Conservation (phyloP, 2,888 invertebrate genomes). For the Stenolophus ochropezus region DNA sequence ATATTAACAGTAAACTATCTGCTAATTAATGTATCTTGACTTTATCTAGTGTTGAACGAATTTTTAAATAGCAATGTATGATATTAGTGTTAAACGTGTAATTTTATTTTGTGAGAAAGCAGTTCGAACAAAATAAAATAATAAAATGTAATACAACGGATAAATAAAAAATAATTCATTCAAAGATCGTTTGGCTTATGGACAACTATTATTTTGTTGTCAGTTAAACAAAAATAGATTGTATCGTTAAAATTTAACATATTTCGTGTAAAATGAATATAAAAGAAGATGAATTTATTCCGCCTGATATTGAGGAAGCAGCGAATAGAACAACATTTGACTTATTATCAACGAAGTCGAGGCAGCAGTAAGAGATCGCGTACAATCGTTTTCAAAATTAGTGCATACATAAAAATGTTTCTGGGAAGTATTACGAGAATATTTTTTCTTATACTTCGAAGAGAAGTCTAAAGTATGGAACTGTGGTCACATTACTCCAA, state of each 20-base stretch:
- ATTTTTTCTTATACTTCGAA: neutral
- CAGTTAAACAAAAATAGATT: neutral
- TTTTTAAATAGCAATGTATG: too few species aligned
- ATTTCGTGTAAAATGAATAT: neutral
- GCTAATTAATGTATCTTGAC: too few species aligned
- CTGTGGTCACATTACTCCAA: neutral
- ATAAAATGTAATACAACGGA: neutral
- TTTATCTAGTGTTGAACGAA: too few species aligned
- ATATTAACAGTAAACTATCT: too few species aligned
- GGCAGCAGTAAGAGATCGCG: neutral
- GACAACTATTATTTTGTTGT: neutral
- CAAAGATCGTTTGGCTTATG: neutral
- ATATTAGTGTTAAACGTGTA: too few species aligned
- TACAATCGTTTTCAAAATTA: neutral
- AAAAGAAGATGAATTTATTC: neutral
- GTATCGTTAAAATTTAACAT: neutral
- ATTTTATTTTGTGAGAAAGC: too few species aligned
- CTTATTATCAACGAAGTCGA: neutral
- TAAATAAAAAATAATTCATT: neutral
- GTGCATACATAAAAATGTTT: neutral
- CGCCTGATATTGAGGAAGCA: neutral
- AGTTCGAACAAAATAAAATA: neutral
- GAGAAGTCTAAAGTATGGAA: neutral
- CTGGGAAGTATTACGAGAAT: neutral
- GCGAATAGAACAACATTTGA: neutral